Base-by-base conservation (phyloP, 2,888 invertebrate species). In the Acanthacorydalis orientalis region DNA sequence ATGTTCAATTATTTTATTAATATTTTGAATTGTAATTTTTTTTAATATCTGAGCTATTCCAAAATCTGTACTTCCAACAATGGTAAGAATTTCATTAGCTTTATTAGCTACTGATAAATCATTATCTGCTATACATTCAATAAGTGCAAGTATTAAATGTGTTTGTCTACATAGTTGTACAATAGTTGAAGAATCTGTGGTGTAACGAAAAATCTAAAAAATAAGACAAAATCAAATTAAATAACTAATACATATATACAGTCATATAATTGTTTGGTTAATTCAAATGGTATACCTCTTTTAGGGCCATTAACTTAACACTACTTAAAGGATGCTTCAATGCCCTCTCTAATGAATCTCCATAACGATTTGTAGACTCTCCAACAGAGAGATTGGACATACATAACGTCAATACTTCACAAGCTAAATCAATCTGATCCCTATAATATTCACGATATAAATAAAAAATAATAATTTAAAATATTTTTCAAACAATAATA, bases 391-490 rank as follows among this genome's bases (percentile, higher is more conserved):
- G 67, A 54, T 76, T 76, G 9, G 74, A 69, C 60, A 87, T 72
- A 56, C 81, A 75, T 50, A 73, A 63, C 40, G 73, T 68, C 35
- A 84, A 63, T 6, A 83, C 74, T 56, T 81, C 78, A 58, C 78
- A 78, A 14, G 79, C 74, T 48, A 78, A 57, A 54, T 74, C 71
- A 4, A 76, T 64, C 57, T 78, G 74, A 49, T 74, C 68, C 52
- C 80, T 78, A 57, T 44, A 50, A 35, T 44, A 47, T 47, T 51
- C 42, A 33, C 50, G 40, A 43, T 50, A 31, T 34, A 31, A 12
- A 48, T 31, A 11, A 31, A 10, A 33, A 31, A 14, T 23, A 32
- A 35, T 23, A 34, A 48, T 42, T 49, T 31, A 39, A 41, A 12
- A 44, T 35, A 44, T 42, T 1, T 12, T 31, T 34, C 35, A 58